phyloP scores from a whole-genome alignment of 2,113 vertebrate species.

The Calypte anna region DNA sequence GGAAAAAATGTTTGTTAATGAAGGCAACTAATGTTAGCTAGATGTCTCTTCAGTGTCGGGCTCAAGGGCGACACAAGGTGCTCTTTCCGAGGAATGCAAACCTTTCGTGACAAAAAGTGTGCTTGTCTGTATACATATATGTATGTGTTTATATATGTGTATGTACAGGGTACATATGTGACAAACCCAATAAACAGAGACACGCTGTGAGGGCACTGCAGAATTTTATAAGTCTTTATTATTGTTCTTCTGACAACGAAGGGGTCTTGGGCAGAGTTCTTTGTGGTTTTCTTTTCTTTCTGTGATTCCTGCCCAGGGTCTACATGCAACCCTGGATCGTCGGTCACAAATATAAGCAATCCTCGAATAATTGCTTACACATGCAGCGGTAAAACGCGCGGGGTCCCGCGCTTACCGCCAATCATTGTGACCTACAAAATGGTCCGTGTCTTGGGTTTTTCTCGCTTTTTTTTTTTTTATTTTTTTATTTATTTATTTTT shows the following conservation, averaged over 20 bases:
- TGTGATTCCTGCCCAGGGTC: neutral
- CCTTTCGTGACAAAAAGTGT: neutral
- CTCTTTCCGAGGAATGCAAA: neutral
- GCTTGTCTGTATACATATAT: too few relatives aligned
- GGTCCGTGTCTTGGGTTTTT: neutral
- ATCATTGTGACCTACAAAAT: neutral
- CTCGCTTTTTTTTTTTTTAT: neutral
- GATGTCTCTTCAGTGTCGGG: neutral
- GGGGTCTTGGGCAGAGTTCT: neutral
- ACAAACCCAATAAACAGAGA: neutral
- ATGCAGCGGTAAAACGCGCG: neutral
- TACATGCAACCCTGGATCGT: neutral
- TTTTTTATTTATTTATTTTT: too few relatives aligned
- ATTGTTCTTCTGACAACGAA: neutral
- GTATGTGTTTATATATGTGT: neutral
- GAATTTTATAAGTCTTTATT: neutral
- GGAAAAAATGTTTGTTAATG: neutral
- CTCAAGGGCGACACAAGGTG: neutral
- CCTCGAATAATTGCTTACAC: slow-evolving; percentile 64
- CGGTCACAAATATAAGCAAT: slow-evolving; percentile 44
- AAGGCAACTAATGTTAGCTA: neutral
- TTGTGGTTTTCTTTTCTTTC: slow-evolving; percentile 2
- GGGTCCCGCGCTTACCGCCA: neutral
- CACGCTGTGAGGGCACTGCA: neutral
- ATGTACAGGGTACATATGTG: neutral